Evolutionary conservation across 2,113 vertebrate species (phyloP).

Genomic region (Taurulus bubalis): DNA sequence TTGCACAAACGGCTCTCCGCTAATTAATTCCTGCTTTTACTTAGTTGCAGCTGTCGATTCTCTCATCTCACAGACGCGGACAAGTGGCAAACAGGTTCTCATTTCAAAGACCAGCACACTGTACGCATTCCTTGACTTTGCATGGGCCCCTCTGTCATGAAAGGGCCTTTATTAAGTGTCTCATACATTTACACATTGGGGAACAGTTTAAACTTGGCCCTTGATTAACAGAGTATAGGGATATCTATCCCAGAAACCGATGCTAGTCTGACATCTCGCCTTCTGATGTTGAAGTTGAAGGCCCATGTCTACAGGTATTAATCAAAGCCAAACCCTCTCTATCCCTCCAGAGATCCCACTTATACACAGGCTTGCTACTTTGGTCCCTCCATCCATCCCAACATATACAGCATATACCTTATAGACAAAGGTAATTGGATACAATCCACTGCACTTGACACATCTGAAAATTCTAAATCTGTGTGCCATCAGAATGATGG

Average conservation of each 20-base stretch:
- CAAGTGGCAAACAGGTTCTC: slow-evolving; percentile 85
- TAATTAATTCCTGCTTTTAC: slow-evolving; percentile 83
- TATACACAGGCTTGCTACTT: slow-evolving; percentile 32
- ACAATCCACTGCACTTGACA: slow-evolving; percentile 76
- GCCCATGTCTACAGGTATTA: slow-evolving; percentile 80
- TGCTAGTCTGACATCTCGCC: slow-evolving; percentile 81
- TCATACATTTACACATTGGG: slow-evolving; percentile 85
- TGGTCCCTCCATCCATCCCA: slow-evolving; percentile 42
- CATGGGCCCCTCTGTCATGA: slow-evolving; percentile 79
- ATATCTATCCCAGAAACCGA: slow-evolving; percentile 79
- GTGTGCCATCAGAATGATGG: slow-evolving; percentile 67
- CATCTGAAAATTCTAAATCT: slow-evolving; percentile 70
- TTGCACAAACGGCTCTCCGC: slow-evolving; percentile 64
- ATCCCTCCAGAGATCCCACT: slow-evolving; percentile 36
- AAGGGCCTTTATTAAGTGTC: slow-evolving; percentile 83
- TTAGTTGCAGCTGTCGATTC: slow-evolving; percentile 79
- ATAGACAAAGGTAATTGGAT: slow-evolving; percentile 70
- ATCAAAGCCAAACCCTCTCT: slow-evolving; percentile 77
- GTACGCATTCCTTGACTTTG: slow-evolving; percentile 78
- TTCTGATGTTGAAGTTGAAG: slow-evolving; percentile 73
- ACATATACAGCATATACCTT: slow-evolving; percentile 61
- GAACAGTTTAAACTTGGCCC: slow-evolving; percentile 83
- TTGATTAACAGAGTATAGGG: slow-evolving; percentile 73
- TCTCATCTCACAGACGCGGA: slow-evolving; percentile 76
- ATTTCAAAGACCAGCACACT: slow-evolving; percentile 80